Evolutionary conservation across 23 tunicate genomes (phyloP), one percentile per base, ranked within the genome.

Genomic region (Halocynthia aurantium): DNA sequence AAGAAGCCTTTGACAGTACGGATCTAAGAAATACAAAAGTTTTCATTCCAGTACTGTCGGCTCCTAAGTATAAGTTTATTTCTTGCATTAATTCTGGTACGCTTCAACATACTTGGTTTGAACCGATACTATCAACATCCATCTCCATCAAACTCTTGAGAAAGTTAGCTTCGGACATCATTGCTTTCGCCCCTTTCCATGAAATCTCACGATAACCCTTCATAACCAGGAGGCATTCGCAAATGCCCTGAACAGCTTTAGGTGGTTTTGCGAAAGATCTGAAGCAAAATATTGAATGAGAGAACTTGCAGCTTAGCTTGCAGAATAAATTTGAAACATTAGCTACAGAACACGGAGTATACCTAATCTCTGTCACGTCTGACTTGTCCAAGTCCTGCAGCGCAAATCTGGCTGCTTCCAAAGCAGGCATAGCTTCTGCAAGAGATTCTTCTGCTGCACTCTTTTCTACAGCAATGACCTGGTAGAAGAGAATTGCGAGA

Each of bases 121-220:
- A 52, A 19, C 96, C 88, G 53, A 95, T 95, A 17, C 81, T 88
- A 62, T 95, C 99, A 52, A 95, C 99, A 75, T 95, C 99, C 99
- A 95, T 95, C 52, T 95, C 95, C 99, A 95, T 95, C 72, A 95
- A 77, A 68, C 88, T 84, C 62, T 86, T 89, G 51, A 95, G 76
- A 83, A 95, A 95, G 82, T 89, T 89, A 70, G 97, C 96, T 57
- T 95, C 99, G 0, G 99, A 95, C 99, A 95, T 95, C 99, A 95
- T 95, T 8, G 91, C 99, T 69, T 95, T 95, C 8, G 99, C 99
- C 12, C 89, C 80, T 75, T 95, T 95, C 99, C 99, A 95, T 18
- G 93, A 85, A 19, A 95, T 89, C 58, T 95, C 99, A 10, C 85
- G 85, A 61, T 84, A 89, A 18, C 84, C 96, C 80, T 86, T 89